Base-by-base conservation (phyloP, 2,888 invertebrate genomes). In the Acanthosepion pharaonis region DNA sequence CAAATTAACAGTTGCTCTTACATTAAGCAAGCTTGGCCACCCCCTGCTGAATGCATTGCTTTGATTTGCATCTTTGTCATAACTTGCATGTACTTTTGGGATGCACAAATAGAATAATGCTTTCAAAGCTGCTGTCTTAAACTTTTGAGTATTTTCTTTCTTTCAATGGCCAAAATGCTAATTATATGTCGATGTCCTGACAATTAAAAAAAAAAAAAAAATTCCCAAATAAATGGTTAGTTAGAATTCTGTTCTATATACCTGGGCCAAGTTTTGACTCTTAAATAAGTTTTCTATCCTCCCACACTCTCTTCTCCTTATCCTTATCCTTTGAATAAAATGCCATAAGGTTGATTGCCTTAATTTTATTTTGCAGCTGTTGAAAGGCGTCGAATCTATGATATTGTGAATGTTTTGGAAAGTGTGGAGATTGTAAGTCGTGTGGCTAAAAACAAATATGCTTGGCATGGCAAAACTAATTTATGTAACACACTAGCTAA, bases 391-490 rank as follows among this genome's bases (percentile, higher is more conserved):
- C 97, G 98, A 96, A 98, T 98, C 97, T 98, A 98, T 97, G 98
- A 98, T 97, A 98, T 98, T 95, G 98, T 98, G 94, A 98, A 98
- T 97, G 98, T 98, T 94, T 97, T 98, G 95, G 98, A 98, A 97
- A 98, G 98, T 96, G 98, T 98, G 97, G 98, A 98, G 96, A 98
- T 98, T 97, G 98, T 98, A 95, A 98, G 98, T 78, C 98, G 97
- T 94, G 95, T 97, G 28, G 97, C 97, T 94, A 98, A 98, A 97
- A 98, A 98, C 97, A 98, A 98, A 95, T 98, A 98, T 96, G 97
- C 98, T 2, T 98, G 98, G 98, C 98, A 98, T 97, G 98, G 98
- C 64, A 98, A 98, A 94, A 98, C 98, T 94, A 98, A 98, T 95
- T 97, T 98, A 92, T 97, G 97, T 95, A 97, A 98, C 20, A 98